phyloP scores from a whole-genome alignment of 1,140 invertebrate genomes.

The Mycetomoellerius zeteki region DNA sequence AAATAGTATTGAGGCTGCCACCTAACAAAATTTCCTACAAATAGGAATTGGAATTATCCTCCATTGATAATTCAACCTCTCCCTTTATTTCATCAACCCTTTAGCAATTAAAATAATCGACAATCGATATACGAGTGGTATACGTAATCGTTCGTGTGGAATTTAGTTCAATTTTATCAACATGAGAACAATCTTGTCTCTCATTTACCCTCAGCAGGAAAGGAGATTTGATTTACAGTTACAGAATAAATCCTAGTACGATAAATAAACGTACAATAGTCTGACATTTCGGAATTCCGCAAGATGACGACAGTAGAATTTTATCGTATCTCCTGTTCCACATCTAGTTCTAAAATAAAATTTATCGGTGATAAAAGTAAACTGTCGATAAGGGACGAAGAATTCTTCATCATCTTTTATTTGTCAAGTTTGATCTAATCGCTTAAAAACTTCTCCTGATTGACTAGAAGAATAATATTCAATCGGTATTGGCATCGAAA shows the following conservation, averaged over 20 bases:
- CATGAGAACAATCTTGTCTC: neutral
- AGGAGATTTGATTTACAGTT: neutral
- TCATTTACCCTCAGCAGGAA: constrained; percentile 31
- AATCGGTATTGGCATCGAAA: neutral
- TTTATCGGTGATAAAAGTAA: constrained; percentile 26
- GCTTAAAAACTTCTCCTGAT: neutral
- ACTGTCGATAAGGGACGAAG: neutral
- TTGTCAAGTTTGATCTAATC: constrained; percentile 8
- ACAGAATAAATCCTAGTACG: constrained; percentile 10
- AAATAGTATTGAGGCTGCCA: neutral
- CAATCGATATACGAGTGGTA: neutral
- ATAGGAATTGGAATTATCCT: neutral
- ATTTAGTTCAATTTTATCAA: constrained; percentile 24
- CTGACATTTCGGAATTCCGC: neutral
- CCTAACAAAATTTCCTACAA: neutral
- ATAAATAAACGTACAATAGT: neutral
- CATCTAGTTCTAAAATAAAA: neutral
- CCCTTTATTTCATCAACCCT: neutral
- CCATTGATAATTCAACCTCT: neutral
- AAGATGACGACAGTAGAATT: constrained; percentile 38
- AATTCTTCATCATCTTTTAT: neutral
- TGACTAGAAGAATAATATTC: constrained; percentile 7
- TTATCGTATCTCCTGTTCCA: neutral
- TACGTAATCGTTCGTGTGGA: neutral
- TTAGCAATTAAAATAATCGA: constrained; percentile 1